A percentile compares a stretch with the other conserved stretches of the same genome.
Conservation (phyloP, 2,888 invertebrate species). For the Hartigia nigra region DNA sequence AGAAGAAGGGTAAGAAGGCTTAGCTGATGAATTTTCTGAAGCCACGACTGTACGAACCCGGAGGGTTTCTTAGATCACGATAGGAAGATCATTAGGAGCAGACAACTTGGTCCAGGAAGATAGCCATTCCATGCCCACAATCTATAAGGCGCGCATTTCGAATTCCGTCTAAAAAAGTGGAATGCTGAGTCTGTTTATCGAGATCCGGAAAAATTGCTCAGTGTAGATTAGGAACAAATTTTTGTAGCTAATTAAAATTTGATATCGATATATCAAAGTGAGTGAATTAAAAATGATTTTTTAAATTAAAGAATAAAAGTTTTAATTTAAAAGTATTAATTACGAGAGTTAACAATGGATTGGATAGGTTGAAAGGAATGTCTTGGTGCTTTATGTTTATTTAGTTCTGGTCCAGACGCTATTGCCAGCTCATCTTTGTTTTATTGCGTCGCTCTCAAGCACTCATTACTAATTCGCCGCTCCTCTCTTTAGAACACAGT, state of each 20-base stretch:
- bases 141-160: conserved; percentile 26
- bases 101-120: conserved; percentile 31
- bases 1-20: not conserved
- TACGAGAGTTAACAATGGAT: not conserved
- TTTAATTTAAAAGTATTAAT: not conserved
- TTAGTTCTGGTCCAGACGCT: not conserved
- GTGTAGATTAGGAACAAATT: not conserved
- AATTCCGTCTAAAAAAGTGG: conserved; percentile 17
- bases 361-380: not conserved
- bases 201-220: not conserved
- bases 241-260: not conserved
- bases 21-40: conserved; percentile 29
- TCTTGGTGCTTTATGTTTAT: not conserved
- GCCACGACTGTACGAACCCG: conserved; percentile 14
- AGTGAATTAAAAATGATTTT: not conserved
- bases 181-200: not conserved
- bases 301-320: not conserved
- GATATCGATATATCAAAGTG: not conserved
- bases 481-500: not conserved
- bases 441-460: not conserved
- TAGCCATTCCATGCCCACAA: conserved; percentile 34
- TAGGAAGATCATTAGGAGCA: conserved; percentile 40
- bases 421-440: not conserved
- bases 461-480: not conserved
- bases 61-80: conserved; percentile 43